Conservation (phyloP, 2,888 invertebrate genomes). For the Acleris literana region DNA sequence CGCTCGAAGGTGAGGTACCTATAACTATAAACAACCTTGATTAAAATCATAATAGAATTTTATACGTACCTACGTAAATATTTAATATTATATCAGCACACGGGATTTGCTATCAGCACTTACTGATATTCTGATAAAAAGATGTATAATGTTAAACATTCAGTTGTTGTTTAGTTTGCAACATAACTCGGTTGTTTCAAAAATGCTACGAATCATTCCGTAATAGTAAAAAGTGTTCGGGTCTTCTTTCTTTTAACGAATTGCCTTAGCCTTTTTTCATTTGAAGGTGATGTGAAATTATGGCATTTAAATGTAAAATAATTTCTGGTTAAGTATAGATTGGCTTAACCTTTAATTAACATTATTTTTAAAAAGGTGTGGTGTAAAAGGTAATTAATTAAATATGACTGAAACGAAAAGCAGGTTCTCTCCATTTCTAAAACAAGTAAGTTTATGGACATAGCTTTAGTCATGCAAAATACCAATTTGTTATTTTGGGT, state of each 20-base stretch:
- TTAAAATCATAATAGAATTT: too few relatives aligned
- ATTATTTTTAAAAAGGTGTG: not conserved
- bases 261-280: too few relatives aligned
- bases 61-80: too few relatives aligned
- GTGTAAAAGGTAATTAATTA: not conserved
- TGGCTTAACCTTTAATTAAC: not conserved
- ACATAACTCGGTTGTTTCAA: not conserved
- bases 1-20: too few relatives aligned
- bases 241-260: too few relatives aligned
- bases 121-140: constrained; percentile 1
- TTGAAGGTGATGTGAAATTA: too few relatives aligned
- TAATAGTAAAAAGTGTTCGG: too few relatives aligned
- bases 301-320: too few relatives aligned
- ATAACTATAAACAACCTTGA: too few relatives aligned
- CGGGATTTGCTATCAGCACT: not conserved
- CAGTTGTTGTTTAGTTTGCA: not conserved
- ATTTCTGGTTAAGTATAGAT: too few relatives aligned
- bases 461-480: not conserved
- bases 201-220: not conserved
- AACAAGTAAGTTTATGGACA: constrained; percentile 49
- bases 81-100: too few relatives aligned
- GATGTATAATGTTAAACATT: not conserved
- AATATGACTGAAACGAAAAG: constrained; percentile 19
- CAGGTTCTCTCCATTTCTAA: constrained; percentile 50
- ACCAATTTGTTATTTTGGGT: too few relatives aligned